Evolutionary conservation across 2,888 invertebrate genomes (phyloP).

Genomic region (Meghimatium bilineatum): DNA sequence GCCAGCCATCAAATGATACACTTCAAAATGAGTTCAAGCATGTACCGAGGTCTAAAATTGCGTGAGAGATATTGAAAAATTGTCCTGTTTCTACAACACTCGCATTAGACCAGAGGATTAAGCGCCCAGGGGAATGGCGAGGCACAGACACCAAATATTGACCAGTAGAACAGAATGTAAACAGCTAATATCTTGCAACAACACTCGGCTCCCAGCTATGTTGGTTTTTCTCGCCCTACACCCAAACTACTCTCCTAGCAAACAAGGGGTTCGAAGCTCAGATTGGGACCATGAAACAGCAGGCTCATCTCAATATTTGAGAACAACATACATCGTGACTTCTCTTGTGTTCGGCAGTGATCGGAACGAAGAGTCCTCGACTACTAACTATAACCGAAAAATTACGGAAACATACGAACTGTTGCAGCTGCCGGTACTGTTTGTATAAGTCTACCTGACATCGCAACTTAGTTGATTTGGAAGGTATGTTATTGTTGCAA

Average conservation of each 20-base stretch:
- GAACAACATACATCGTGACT: background rate
- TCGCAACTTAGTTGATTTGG: no score
- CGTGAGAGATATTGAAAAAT: background rate
- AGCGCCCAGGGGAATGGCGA: slow-evolving; percentile 52
- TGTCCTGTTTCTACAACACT: slow-evolving; percentile 30
- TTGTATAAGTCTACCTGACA: no score
- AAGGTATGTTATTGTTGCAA: no score
- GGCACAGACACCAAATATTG: slow-evolving; percentile 57
- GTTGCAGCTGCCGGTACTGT: no score
- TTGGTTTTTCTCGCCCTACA: slow-evolving; percentile 52
- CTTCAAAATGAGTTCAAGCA: background rate
- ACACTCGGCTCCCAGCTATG: slow-evolving; percentile 50
- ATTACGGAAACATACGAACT: no score
- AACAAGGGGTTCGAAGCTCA: slow-evolving; percentile 32
- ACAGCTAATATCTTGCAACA: slow-evolving; percentile 59
- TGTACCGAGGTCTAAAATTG: background rate
- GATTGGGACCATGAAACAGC: slow-evolving; percentile 7
- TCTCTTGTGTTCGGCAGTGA: background rate
- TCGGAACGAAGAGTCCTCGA: background rate
- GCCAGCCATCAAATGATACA: no score
- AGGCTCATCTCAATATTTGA: slow-evolving; percentile 17
- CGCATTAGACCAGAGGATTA: slow-evolving; percentile 37
- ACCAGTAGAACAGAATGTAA: slow-evolving; percentile 52
- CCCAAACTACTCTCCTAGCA: slow-evolving; percentile 24
- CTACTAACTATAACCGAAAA: background rate